Percentiles rank a stretch among this genome's conserved stretches.
phyloP scores from a whole-genome alignment of 2,797 vertebrate species.

The Morus bassanus region DNA sequence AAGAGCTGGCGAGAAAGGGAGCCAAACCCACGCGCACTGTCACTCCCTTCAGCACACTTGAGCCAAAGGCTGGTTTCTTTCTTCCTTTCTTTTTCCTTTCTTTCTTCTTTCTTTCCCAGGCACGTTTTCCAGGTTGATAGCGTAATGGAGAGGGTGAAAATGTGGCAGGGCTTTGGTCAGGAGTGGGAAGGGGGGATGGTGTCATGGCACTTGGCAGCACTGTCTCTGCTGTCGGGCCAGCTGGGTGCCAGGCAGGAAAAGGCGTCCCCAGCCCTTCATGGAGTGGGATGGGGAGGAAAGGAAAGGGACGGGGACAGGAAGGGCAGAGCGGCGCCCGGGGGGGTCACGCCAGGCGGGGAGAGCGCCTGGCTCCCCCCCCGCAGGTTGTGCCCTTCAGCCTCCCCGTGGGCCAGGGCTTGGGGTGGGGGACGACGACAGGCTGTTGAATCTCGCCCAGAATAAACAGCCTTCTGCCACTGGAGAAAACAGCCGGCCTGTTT shows the following conservation, averaged over 20 bases:
- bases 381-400: conserved; percentile 9
- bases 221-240: background rate
- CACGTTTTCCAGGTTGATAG: rapidly evolving
- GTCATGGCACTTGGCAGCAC: background rate
- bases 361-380: rapidly evolving
- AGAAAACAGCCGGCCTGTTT: conserved; percentile 42
- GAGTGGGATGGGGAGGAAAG: background rate
- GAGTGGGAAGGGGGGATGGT: rapidly evolving
- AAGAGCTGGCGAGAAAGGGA: background rate
- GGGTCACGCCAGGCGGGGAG: background rate
- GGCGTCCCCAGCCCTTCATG: conserved; percentile 6
- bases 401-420: rapidly evolving
- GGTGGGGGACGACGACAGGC: no score
- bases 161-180: rapidly evolving
- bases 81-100: background rate
- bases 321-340: background rate
- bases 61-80: background rate
- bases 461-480: conserved; percentile 42
- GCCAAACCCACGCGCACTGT: background rate
- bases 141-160: rapidly evolving
- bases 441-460: conserved; percentile 40
- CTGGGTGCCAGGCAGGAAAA: conserved; percentile 51
- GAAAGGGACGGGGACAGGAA: conserved; percentile 55
- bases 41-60: background rate
- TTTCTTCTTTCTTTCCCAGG: background rate